A percentile compares a stretch with the other conserved stretches of the same genome.
phyloP scores from a whole-genome alignment of 1,140 invertebrate species.

The Delia radicum region DNA sequence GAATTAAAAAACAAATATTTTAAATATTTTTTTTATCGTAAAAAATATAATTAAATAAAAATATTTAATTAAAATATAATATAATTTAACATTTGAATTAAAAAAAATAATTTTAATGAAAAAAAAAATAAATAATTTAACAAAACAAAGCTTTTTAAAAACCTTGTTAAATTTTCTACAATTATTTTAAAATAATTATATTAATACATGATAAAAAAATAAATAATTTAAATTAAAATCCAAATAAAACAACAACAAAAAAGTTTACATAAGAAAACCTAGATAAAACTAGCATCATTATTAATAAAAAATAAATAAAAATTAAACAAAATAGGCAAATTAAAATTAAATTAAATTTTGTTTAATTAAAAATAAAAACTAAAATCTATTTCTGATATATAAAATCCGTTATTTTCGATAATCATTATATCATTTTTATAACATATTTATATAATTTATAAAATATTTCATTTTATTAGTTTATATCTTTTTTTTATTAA shows the following conservation, averaged over 20 bases:
- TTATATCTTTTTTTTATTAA: constrained; percentile 12
- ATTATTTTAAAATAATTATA: too few species aligned
- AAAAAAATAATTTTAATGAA: too few species aligned
- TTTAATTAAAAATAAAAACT: constrained; percentile 10
- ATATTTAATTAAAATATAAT: too few species aligned
- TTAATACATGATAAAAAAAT: constrained; percentile 7
- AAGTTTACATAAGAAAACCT: constrained; percentile 20
- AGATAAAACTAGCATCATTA: background rate
- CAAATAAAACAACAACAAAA: constrained; percentile 26
- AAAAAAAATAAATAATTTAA: too few species aligned
- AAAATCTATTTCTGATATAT: background rate
- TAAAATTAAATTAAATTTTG: constrained; percentile 17
- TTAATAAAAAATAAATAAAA: background rate
- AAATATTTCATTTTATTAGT: constrained; percentile 12
- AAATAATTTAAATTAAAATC: constrained; percentile 14
- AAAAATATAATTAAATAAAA: too few species aligned
- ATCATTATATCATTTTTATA: constrained; percentile 20
- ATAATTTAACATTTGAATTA: too few species aligned
- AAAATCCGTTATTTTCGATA: constrained; percentile 29
- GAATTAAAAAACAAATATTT: too few species aligned
- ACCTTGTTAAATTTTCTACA: too few species aligned
- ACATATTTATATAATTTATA: background rate
- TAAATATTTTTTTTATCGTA: too few species aligned
- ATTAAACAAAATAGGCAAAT: constrained; percentile 16
- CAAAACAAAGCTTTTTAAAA: too few species aligned